Conservation (phyloP, 2,797 vertebrate genomes). For the Hyperoplus lanceolatus region DNA sequence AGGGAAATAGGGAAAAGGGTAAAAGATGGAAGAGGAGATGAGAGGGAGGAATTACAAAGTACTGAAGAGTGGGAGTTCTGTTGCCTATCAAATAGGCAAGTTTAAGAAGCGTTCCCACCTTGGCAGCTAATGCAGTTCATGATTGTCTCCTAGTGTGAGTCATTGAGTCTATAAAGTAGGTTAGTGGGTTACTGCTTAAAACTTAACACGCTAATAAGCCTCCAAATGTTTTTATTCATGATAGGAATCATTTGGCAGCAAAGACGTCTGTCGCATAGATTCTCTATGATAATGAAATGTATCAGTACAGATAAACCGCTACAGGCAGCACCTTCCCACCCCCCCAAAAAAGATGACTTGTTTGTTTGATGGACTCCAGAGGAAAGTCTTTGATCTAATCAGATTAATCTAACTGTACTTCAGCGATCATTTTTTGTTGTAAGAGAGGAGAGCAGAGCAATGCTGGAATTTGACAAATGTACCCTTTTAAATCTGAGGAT, state of each 20-base stretch:
- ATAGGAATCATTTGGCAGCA: slow-evolving; percentile 26
- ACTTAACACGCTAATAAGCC: slow-evolving; percentile 68
- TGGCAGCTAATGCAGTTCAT: slow-evolving; percentile 61
- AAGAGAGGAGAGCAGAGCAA: slow-evolving; percentile 3
- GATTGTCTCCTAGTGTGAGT: slow-evolving; percentile 73
- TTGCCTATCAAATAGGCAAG: slow-evolving; percentile 68
- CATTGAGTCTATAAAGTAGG: slow-evolving; percentile 76
- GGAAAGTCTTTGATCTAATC: slow-evolving; percentile 37
- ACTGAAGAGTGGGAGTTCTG: slow-evolving; percentile 73
- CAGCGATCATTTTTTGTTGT: slow-evolving; percentile 11
- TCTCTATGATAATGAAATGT: slow-evolving; percentile 47
- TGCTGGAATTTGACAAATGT: background rate
- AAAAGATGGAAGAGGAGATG: slow-evolving; percentile 74
- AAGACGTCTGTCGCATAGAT: slow-evolving; percentile 40
- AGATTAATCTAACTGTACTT: slow-evolving; percentile 8
- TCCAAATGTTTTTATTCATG: slow-evolving; percentile 52
- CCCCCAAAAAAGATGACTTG: slow-evolving; percentile 2
- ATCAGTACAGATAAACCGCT: slow-evolving; percentile 42
- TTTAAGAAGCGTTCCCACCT: slow-evolving; percentile 74
- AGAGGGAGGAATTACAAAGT: slow-evolving; percentile 75
- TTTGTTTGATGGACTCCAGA: slow-evolving; percentile 34
- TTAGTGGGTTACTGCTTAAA: slow-evolving; percentile 79
- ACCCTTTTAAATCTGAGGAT: slow-evolving; percentile 1
- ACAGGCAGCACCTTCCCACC: slow-evolving; percentile 1
- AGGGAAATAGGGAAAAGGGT: slow-evolving; percentile 49